These are phyloP conservation scores for Lophura nycthemera DNA, from an alignment of 2,113 vertebrate species.

Conservation along the genomic window DNA sequence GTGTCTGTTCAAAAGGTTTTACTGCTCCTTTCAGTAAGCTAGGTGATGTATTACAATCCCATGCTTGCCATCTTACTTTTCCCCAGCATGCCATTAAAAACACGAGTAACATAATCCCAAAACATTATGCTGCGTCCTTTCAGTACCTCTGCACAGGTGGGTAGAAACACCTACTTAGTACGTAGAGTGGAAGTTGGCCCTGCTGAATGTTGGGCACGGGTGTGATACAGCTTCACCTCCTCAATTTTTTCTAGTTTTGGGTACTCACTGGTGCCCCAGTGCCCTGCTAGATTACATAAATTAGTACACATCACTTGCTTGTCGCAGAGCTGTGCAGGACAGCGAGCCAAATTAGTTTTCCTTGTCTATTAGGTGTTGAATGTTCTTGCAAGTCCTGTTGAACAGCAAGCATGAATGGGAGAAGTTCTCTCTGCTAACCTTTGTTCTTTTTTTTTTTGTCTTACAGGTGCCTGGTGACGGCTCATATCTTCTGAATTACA, in stretches of 20 bases:
- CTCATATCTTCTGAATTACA: neutral
- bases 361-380: neutral
- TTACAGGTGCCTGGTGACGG: conserved; percentile 7
- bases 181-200: neutral
- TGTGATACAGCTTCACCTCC: neutral
- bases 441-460: conserved; percentile 5
- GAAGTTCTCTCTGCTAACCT: neutral
- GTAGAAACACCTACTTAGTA: neutral
- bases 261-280: neutral
- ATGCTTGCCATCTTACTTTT: neutral
- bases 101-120: neutral
- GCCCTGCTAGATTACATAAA: neutral
- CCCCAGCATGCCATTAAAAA: neutral
- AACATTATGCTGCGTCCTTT: accelerated
- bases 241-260: neutral
- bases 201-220: neutral
- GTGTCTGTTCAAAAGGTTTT: conserved; percentile 53
- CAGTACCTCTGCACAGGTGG: neutral
- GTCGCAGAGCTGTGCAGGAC: neutral
- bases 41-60: conserved; percentile 10
- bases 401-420: neutral
- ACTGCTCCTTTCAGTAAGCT: conserved; percentile 7
- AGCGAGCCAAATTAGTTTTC: neutral
- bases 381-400: neutral
- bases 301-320: neutral